These are phyloP conservation scores for Bombus picipes DNA, from an alignment of 1,140 invertebrate species.

Conservation along the genomic window DNA sequence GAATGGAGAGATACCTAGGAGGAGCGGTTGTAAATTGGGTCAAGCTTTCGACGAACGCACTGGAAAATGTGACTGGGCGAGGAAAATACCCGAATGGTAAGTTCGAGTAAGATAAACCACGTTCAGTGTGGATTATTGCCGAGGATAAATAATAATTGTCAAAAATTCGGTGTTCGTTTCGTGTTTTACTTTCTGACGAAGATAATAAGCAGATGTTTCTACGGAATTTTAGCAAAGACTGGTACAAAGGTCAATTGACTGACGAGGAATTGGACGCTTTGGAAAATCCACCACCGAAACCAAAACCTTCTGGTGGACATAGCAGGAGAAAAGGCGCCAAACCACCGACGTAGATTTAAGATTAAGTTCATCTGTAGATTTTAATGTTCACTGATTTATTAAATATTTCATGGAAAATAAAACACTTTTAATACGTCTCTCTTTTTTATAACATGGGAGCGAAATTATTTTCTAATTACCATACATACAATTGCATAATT, in stretches of 20 bases:
- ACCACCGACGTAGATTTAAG: constrained; percentile 63
- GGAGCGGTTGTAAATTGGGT: constrained; percentile 94
- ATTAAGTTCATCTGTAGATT: constrained; percentile 30
- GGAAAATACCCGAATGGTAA: constrained; percentile 96
- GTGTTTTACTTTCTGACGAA: too few relatives aligned
- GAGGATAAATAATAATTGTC: not conserved
- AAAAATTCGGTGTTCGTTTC: not conserved
- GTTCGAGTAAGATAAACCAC: not conserved
- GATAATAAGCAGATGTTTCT: not conserved
- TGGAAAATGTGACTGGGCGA: constrained; percentile 93
- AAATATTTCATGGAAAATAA: constrained; percentile 51
- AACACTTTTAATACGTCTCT: constrained; percentile 42
- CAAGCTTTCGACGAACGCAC: constrained; percentile 94
- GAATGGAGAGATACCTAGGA: constrained; percentile 90
- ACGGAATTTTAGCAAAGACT: constrained; percentile 88
- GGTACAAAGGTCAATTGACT: constrained; percentile 93
- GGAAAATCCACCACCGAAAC: constrained; percentile 88
- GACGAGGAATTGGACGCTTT: constrained; percentile 90
- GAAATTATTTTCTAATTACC: not conserved
- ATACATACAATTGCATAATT: not conserved
- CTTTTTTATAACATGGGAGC: not conserved
- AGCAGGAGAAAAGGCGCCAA: constrained; percentile 82
- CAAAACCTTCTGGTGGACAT: constrained; percentile 83
- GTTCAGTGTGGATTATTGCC: not conserved
- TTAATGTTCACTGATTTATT: constrained; percentile 34